Conservation (phyloP, 2,888 invertebrate species). For the Cheilosia impressa region DNA sequence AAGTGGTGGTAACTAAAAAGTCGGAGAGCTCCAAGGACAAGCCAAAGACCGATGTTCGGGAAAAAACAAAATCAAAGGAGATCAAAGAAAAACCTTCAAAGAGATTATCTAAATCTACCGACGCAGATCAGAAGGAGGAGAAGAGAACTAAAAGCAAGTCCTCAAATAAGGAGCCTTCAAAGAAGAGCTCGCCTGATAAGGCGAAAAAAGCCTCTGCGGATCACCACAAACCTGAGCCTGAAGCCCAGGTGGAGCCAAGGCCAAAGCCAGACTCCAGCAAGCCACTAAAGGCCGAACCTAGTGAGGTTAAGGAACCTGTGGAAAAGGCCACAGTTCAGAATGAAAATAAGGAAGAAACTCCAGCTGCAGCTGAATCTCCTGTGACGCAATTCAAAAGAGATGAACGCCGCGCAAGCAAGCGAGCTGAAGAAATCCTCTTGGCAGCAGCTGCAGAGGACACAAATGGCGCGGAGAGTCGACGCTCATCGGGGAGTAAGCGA, state of each 20-base stretch:
- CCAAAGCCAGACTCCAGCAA: constrained; percentile 73
- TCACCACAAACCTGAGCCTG: constrained; percentile 60
- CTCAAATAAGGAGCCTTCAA: constrained; percentile 69
- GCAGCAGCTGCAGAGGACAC: constrained; percentile 39
- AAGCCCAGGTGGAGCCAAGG: constrained; percentile 60
- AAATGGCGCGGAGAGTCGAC: constrained; percentile 25
- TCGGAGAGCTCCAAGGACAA: constrained; percentile 76
- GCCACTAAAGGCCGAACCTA: constrained; percentile 64
- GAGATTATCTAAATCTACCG: constrained; percentile 67
- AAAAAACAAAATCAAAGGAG: constrained; percentile 71
- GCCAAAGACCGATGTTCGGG: constrained; percentile 58
- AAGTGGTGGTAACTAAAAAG: constrained; percentile 46
- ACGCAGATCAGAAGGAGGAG: constrained; percentile 64
- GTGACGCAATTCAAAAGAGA: constrained; percentile 74
- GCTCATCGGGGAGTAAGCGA: constrained; percentile 42
- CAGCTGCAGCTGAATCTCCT: constrained; percentile 68
- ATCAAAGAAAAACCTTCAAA: constrained; percentile 61
- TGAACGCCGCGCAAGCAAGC: constrained; percentile 40
- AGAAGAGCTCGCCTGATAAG: constrained; percentile 72
- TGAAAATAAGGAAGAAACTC: constrained; percentile 74
- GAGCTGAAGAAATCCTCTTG: constrained; percentile 43
- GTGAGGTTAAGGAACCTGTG: constrained; percentile 33
- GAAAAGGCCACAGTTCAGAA: constrained; percentile 15
- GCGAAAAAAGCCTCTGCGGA: constrained; percentile 67
- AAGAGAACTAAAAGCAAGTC: constrained; percentile 65